Percentiles rank a stretch among this genome's conserved stretches.
These are phyloP conservation scores for Platalea minor DNA, from an alignment of 2,797 vertebrate species.

Conservation along the genomic window DNA sequence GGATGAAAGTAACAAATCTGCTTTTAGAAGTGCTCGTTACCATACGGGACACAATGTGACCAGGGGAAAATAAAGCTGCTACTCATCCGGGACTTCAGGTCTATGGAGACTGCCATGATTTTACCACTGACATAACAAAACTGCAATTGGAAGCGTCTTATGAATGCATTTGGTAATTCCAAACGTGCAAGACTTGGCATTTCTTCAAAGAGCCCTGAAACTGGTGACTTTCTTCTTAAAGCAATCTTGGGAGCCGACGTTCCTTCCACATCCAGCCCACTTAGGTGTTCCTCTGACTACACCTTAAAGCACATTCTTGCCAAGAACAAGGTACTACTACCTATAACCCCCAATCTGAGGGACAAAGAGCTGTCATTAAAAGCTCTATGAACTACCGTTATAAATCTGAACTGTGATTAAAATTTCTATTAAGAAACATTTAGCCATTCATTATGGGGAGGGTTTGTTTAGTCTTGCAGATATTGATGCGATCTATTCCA, in stretches of 20 bases:
- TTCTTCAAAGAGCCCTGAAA: slow-evolving; percentile 60
- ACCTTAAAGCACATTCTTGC: slow-evolving; percentile 47
- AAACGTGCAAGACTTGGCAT: slow-evolving; percentile 55
- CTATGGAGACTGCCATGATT: neutral
- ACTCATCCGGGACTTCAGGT: neutral
- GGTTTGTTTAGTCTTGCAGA: neutral
- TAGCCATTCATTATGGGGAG: neutral
- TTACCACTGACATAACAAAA: slow-evolving; percentile 56
- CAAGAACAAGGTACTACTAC: neutral
- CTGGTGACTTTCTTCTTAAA: neutral
- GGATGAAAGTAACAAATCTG: neutral
- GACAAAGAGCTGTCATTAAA: neutral
- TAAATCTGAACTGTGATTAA: neutral
- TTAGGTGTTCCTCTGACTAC: slow-evolving; percentile 27
- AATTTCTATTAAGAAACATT: neutral
- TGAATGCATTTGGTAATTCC: slow-evolving; percentile 53
- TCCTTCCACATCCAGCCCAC: neutral
- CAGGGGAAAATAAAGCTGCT: neutral
- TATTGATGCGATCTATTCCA: neutral
- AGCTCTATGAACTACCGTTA: neutral
- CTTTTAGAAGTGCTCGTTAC: neutral
- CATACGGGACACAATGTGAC: neutral
- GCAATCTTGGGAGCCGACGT: neutral
- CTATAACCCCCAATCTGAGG: neutral
- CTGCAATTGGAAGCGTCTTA: slow-evolving; percentile 49